Evolutionary conservation across 2,797 vertebrate species (phyloP), one percentile per base, ranked within the genome.

Genomic region (Squalus acanthias): DNA sequence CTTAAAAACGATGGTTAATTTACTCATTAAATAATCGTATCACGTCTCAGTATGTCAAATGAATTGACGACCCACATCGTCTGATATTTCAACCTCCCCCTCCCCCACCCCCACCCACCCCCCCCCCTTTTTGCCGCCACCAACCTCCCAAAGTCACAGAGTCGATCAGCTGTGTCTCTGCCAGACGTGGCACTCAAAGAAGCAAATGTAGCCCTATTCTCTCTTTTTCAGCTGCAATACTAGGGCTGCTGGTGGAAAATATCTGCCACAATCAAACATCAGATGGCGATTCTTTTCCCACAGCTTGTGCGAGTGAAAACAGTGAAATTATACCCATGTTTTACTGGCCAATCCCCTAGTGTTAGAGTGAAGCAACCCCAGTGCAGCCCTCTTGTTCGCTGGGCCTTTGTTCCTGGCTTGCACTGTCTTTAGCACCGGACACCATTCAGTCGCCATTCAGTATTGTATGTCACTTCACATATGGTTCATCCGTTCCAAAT

Each of bases 401-500:
- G 96, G 97, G 97, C 98, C 98, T 98, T 98, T 98, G 98, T 98
- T 98, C 98, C 70, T 72, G 97, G 97, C 97, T 97, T 97, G 97
- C 98, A 97, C 98, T 98, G 98, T 98, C 98, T 98, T 97, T 97
- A 98, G 98, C 97, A 97, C 97, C 97, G 98, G 98, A 97, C 97
- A 97, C 98, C 98, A 98, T 98, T 98, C 98, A 98, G 98, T 95
- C 97, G 96, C 98, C 98, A 98, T 98, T 98, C 98, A 98, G 98
- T 97, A 98, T 97, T 98, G 98, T 98, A 98, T 99, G 99, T 99
- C 98, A 97, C 98, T 98, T 98, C 98, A 98, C 98, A 98, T 98
- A 99, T 99, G 99, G 99, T 99, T 99, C 98, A 99, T 98, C 98
- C 98, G 98, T 98, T 98, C 98, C 98, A 98, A 99, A 99, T 99